Base-by-base conservation (phyloP, 2,888 invertebrate species). In the Megastigmus dorsalis region DNA sequence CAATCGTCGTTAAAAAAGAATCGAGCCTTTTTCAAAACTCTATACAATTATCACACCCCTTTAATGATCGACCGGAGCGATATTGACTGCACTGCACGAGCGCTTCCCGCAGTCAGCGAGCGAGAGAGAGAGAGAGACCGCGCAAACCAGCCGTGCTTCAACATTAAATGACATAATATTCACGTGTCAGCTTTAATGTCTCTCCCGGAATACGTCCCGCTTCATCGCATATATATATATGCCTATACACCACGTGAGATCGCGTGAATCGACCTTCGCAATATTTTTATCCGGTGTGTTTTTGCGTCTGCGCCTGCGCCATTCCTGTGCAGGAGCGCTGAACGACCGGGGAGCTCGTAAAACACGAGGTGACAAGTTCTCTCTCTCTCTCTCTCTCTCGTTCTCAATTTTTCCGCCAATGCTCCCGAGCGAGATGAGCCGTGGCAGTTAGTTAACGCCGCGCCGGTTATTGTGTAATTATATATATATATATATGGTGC, bases 161-260 rank as follows among this genome's bases (percentile, higher is more conserved):
- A 23, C 54, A 48, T 71, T 55, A 59, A 73, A 67, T 38, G 72
- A 43, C 52, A 45, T 67, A 73, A 73, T 73, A 73, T 73, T 66
- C 52, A 73, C 52, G 52, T 73, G 66, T 73, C 72, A 60, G 30
- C 52, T 72, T 72, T 57, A 59, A 65, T 52, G 43, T 38, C 20
- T 55, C 15, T 41, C n/a, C 20, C n/a, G 3, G 13, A 9, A 20
- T n/a, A 13, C 28, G 13, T n/a, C 36, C 3, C 13, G n/a, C 18
- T 26, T 28, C 33, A 28, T n/a, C n/a, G n/a, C n/a, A n/a, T n/a
- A n/a, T n/a, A n/a, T n/a, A n/a, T n/a, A n/a, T n/a, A n/a, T n/a
- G n/a, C n/a, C n/a, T n/a, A n/a, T n/a, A n/a, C n/a, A n/a, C n/a
- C n/a, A n/a, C n/a, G n/a, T n/a, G n/a, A n/a, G n/a, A n/a, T n/a